phyloP scores from a whole-genome alignment of 2,888 invertebrate genomes.

The Andrena camellia region DNA sequence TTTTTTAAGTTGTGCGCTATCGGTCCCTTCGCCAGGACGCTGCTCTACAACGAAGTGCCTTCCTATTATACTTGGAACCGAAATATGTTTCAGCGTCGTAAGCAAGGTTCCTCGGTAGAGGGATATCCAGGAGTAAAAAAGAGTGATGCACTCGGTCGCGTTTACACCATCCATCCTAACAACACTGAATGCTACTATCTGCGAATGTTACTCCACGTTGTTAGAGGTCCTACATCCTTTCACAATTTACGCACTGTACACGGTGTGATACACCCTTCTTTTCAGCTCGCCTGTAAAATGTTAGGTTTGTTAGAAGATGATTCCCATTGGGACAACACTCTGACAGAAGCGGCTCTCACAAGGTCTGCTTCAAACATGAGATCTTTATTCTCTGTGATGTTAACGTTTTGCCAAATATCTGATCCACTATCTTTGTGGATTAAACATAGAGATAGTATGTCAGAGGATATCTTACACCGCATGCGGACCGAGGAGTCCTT shows the following conservation, averaged over 20 bases:
- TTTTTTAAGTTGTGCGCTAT: background rate
- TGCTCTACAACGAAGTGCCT: background rate
- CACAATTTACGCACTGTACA: background rate
- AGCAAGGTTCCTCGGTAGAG: background rate
- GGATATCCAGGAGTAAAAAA: slow-evolving; percentile 4
- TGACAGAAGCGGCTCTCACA: too few species aligned
- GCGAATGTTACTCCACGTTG: background rate
- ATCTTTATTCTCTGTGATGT: too few species aligned
- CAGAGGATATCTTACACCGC: too few species aligned
- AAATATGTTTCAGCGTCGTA: background rate
- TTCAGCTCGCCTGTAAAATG: too few species aligned
- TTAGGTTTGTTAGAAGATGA: too few species aligned
- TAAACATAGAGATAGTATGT: too few species aligned
- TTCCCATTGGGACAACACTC: too few species aligned
- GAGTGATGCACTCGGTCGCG: background rate
- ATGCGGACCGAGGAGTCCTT: too few species aligned
- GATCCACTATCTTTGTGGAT: too few species aligned
- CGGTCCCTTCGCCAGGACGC: background rate
- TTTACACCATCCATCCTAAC: background rate
- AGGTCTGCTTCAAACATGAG: too few species aligned
- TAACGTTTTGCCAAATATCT: too few species aligned
- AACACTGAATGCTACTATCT: slow-evolving; percentile 1
- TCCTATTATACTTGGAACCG: background rate
- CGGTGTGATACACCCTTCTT: background rate
- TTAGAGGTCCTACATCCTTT: background rate